Evolutionary conservation across 2,113 vertebrate species (phyloP).

Genomic region (Ursus arctos): DNA sequence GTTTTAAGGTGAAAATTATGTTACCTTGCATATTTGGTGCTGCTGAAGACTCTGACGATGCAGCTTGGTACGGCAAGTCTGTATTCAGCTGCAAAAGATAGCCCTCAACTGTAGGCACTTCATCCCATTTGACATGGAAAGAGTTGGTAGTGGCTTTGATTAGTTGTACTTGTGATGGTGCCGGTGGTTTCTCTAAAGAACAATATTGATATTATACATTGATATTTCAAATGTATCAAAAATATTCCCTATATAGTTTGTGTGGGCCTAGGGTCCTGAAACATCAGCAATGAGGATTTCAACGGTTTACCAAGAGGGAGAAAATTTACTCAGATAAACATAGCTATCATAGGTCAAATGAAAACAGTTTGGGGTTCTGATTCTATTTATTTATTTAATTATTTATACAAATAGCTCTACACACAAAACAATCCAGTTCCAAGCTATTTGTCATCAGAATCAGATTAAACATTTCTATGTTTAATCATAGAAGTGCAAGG

Average conservation of each 20-base stretch:
- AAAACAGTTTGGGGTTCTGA: slow-evolving; percentile 13
- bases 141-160: slow-evolving; percentile 96
- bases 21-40: slow-evolving; percentile 86
- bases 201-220: slow-evolving; percentile 62
- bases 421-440: slow-evolving; percentile 9
- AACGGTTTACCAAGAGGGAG: background rate
- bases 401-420: slow-evolving; percentile 9
- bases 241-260: background rate
- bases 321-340: slow-evolving; percentile 32
- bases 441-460: slow-evolving; percentile 47
- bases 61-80: slow-evolving; percentile 81
- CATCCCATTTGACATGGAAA: slow-evolving; percentile 98
- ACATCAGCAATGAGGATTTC: slow-evolving; percentile 9
- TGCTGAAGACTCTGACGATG: slow-evolving; percentile 73
- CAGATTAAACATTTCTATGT: background rate
- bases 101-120: slow-evolving; percentile 94
- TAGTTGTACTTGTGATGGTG: slow-evolving; percentile 94
- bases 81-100: slow-evolving; percentile 96
- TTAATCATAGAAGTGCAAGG: background rate
- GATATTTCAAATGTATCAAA: background rate
- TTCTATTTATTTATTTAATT: slow-evolving; percentile 38
- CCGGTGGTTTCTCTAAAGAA: slow-evolving; percentile 92
- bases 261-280: background rate
- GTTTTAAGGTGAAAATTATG: background rate
- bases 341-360: background rate